Percentiles rank a stretch among this genome's conserved stretches.
Conservation (phyloP, 2,113 vertebrate species). For the Syngnathus scovelli region DNA sequence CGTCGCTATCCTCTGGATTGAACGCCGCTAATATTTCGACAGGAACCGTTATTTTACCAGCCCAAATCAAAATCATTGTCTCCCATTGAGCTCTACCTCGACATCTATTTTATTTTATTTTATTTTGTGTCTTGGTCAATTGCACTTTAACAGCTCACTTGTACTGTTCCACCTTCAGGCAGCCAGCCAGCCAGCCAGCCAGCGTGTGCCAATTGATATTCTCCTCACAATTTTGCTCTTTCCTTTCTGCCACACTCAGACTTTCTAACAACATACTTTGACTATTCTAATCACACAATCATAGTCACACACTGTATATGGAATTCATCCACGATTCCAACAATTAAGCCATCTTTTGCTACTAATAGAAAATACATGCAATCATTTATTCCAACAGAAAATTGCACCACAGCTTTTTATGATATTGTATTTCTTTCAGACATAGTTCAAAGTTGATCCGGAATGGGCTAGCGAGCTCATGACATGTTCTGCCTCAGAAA, state of each 20-base stretch:
- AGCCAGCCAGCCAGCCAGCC: neutral
- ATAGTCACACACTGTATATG: neutral
- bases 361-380: no score
- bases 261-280: neutral
- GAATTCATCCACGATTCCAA: neutral
- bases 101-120: neutral
- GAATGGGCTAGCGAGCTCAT: neutral
- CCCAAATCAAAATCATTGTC: neutral
- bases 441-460: neutral
- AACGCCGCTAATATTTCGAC: no score
- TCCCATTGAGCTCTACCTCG: neutral
- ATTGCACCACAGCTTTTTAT: no score
- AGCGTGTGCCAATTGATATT: neutral
- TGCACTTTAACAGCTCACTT: neutral
- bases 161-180: neutral
- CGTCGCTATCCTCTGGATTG: neutral
- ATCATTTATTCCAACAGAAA: no score
- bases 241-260: neutral
- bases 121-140: neutral
- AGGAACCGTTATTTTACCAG: no score
- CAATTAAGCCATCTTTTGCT: no score
- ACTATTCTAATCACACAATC: neutral
- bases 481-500: conserved; percentile 5
- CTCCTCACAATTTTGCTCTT: conserved; percentile 5
- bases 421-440: neutral